These are phyloP conservation scores for Alligator sinensis DNA, from an alignment of 2,113 vertebrate genomes.

Conservation along the genomic window DNA sequence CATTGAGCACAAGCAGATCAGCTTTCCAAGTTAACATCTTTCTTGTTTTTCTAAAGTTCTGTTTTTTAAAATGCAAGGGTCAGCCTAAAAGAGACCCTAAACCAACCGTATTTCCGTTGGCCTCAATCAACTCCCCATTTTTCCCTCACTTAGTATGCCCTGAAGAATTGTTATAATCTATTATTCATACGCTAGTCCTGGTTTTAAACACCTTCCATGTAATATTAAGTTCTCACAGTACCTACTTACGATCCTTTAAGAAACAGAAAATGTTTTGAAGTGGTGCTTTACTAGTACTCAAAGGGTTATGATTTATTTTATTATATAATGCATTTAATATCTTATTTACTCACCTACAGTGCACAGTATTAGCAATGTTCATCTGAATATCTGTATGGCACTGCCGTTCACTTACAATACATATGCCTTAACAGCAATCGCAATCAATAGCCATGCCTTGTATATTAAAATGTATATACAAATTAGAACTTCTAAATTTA, in stretches of 20 bases:
- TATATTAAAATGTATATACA: conserved; percentile 90
- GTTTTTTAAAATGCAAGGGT: not conserved
- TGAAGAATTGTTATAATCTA: not conserved
- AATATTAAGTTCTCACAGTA: conserved; percentile 57
- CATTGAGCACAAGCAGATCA: not conserved
- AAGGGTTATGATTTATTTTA: conserved; percentile 69
- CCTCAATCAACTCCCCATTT: conserved; percentile 16
- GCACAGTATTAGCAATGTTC: conserved; percentile 75
- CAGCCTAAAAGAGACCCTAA: not conserved
- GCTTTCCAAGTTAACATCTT: not conserved
- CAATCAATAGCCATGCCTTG: conserved; percentile 81
- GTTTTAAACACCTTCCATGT: conserved; percentile 38
- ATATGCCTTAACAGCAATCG: conserved; percentile 77
- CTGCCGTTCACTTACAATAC: conserved; percentile 63
- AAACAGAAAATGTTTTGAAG: conserved; percentile 59
- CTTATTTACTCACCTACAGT: conserved; percentile 78
- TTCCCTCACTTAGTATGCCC: not conserved
- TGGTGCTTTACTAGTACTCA: conserved; percentile 70
- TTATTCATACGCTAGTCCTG: conserved; percentile 35
- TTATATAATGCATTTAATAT: conserved; percentile 70
- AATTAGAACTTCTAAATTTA: conserved; percentile 87
- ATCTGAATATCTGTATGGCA: conserved; percentile 72
- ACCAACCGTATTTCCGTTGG: not conserved
- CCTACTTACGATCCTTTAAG: conserved; percentile 61
- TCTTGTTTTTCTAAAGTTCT: not conserved